A percentile compares a stretch with the other conserved stretches of the same genome.
phyloP scores from a whole-genome alignment of 2,888 invertebrate species.

The Trachelus stipa region DNA sequence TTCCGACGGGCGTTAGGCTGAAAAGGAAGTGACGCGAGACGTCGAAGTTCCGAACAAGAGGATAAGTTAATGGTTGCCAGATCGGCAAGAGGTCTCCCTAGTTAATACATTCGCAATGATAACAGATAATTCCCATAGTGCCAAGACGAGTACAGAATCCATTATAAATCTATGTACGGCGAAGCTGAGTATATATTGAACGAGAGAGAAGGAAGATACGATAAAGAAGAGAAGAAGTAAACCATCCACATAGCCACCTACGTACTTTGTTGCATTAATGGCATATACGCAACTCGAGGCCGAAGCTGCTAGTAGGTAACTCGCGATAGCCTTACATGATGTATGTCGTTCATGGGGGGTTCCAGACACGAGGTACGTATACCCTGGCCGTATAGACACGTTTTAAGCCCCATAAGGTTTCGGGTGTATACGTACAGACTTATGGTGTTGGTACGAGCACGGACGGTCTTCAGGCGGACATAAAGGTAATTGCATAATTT shows the following conservation, averaged over 20 bases:
- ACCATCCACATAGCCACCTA: neutral
- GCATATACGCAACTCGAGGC: neutral
- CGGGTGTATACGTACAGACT: neutral
- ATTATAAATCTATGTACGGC: neutral
- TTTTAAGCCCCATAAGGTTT: neutral
- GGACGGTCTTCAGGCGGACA: slow-evolving; percentile 41
- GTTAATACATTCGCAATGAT: neutral
- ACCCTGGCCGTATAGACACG: neutral
- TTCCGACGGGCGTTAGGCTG: slow-evolving; percentile 1
- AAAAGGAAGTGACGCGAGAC: slow-evolving; percentile 6
- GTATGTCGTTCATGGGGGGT: slow-evolving; percentile 33
- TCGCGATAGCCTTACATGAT: slow-evolving; percentile 34
- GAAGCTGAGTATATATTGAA: neutral
- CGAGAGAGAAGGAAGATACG: neutral
- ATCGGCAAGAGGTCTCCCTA: neutral
- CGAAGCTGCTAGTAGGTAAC: neutral
- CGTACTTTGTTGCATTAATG: neutral
- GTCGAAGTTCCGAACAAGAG: slow-evolving; percentile 16
- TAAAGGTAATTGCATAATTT: slow-evolving; percentile 60
- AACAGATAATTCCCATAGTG: neutral
- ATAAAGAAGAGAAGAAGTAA: neutral
- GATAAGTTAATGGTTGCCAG: neutral
- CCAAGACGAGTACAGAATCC: neutral
- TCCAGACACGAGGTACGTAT: slow-evolving; percentile 22
- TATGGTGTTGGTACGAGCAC: slow-evolving; percentile 1